Base-by-base conservation (phyloP, 2,888 invertebrate genomes). In the Eulithis prunata region DNA sequence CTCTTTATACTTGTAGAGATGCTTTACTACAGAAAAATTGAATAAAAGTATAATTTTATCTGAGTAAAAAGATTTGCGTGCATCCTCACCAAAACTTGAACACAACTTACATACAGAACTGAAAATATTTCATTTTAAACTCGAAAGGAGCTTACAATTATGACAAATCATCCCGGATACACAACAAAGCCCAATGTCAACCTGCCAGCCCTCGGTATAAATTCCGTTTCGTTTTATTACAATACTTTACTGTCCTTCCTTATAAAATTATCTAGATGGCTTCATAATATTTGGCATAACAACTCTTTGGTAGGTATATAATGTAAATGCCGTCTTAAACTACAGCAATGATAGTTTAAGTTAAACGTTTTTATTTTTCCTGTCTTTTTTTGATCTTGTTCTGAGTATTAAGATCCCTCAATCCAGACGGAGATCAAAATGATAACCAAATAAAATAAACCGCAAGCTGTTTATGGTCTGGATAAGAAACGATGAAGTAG, bases 81-180 rank as follows among this genome's bases (percentile, higher is more conserved):
- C 14, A n/a, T 46, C 46, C 36, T 54, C 47, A n/a, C 11, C 58
- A 46, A 55, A 62, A 46, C 36, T 51, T 12, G 36, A 14, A 32
- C 11, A 52, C 32, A 64, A 58, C 56, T 62, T 11, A 57, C 38
- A 64, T 5, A 53, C 56, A 38, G 10, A 14, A 54, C 8, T 6
- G 2, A 13, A 36, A 46, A 32, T 41, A 41, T 57, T 57, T 56
- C 38, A 59, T 64, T 69, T 65, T 58, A 63, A 32, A 47, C 32
- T 21, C 14, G 43, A 61, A 64, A 65, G 66, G 68, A 71, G 73
- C 64, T 62, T 68, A 54, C 54, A 67, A 69, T n/a, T 66, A 73
- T 64, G 65, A 70, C 54, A 57, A 70, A 67, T 66, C 60, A 63
- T 70, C 72, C 71, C 69, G 70, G 68, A 74, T 59, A 41, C 54